These are phyloP conservation scores for Felis catus DNA, from an alignment of 2,113 vertebrate genomes.

Conservation along the genomic window DNA sequence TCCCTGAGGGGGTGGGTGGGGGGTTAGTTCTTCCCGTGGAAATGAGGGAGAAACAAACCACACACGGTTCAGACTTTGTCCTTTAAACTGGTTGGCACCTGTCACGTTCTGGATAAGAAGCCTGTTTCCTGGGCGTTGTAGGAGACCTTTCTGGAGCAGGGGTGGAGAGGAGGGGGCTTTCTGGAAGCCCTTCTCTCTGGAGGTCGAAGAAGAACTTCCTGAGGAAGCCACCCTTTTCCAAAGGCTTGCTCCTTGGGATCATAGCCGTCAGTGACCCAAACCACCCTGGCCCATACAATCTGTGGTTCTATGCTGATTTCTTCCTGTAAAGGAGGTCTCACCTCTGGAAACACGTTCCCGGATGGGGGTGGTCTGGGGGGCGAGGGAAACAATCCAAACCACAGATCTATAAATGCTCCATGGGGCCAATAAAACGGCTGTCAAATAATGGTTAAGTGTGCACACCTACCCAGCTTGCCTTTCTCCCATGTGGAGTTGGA, in stretches of 20 bases:
- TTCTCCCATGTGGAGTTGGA: neutral
- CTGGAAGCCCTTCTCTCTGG: neutral
- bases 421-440: neutral
- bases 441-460: too few relatives aligned
- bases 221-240: neutral
- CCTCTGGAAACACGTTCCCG: neutral
- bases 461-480: neutral
- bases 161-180: neutral
- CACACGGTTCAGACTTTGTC: neutral
- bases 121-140: neutral
- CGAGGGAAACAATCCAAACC: neutral
- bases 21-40: neutral
- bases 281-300: neutral
- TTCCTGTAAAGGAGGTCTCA: neutral
- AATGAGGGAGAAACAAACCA: neutral
- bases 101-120: neutral
- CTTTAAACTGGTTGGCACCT: neutral
- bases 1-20: neutral
- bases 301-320: neutral
- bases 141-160: neutral
- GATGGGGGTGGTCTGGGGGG: neutral
- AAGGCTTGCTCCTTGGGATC: neutral
- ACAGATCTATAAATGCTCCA: neutral
- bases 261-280: neutral
- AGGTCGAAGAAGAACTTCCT: neutral